Evolutionary conservation across 2,113 vertebrate genomes (phyloP).

Genomic region (Turdus rufiventris): DNA sequence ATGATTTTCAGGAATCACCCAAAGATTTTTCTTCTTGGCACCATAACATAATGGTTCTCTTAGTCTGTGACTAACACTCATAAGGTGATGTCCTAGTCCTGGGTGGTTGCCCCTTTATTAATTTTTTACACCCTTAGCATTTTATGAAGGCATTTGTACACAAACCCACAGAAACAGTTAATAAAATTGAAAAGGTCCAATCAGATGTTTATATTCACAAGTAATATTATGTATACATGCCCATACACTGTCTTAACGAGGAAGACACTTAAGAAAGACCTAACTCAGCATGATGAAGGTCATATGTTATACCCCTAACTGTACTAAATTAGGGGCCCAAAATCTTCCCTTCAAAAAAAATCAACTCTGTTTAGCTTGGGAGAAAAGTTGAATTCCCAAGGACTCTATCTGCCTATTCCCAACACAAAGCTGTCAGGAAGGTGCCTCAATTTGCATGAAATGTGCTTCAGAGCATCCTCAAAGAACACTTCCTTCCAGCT

Average conservation of each 20-base stretch:
- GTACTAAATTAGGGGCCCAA: background rate
- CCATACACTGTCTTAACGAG: background rate
- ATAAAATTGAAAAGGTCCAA: background rate
- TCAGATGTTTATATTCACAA: background rate
- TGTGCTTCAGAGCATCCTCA: background rate
- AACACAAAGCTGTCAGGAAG: background rate
- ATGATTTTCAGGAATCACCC: background rate
- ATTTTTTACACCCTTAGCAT: background rate
- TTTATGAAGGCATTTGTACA: background rate
- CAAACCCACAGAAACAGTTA: background rate
- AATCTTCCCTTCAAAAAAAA: background rate
- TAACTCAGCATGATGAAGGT: background rate
- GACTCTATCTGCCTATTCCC: background rate
- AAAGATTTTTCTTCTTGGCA: background rate
- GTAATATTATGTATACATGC: background rate
- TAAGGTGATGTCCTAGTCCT: background rate
- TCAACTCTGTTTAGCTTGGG: background rate
- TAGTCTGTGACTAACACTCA: background rate
- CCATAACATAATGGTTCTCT: background rate
- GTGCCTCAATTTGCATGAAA: background rate
- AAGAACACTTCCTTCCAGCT: background rate
- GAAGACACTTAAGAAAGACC: background rate
- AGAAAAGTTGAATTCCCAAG: background rate
- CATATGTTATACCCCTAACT: background rate
- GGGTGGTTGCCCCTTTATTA: background rate